Base-by-base conservation (phyloP, 2,888 invertebrate genomes). In the Sinopyrophorus schimmeli region DNA sequence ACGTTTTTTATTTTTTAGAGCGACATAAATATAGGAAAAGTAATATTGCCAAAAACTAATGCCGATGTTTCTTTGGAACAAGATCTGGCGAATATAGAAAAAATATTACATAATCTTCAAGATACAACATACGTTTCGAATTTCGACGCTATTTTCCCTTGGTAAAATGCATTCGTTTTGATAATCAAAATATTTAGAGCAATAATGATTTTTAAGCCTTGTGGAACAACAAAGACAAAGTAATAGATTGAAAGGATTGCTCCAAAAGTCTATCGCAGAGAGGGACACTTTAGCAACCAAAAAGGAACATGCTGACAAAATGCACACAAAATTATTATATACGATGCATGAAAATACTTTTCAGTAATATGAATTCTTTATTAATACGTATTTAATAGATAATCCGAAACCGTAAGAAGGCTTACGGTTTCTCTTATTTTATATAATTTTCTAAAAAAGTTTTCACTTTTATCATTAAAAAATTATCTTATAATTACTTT, bases 131-230 rank as follows among this genome's bases (percentile, higher is more conserved):
- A 68, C 10, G 75, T 76, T 0, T 65, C 72, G 2, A 72, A 72
- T 7, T 74, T 73, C 51, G 71, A 74, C 35, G 69, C 73, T 32
- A 66, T 78, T 39, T 70, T 72, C 51, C 70, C 68, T 2, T 74
- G 77, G 77, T 77, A 64, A 52, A 18, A 6, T 26, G 46, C 27
- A 16, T n/a, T 9, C 10, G 2, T 3, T 6, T 27, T 6, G 11
- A 9, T 3, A 9, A 18, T 18, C 5, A 18, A 40, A 28, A 4
- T 24, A 3, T 21, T 5, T 3, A 37, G 14, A 3, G 3, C 9
- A 3, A 5, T 2, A 15, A 26, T 26, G 2, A 14, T 20, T 32
- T 44, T 53, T 16, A 11, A 69, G 70, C 50, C 54, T 71, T 12
- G 55, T 64, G 51, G 66, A 65, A 41, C 71, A 72, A 57, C 21